These are phyloP conservation scores for Acrobasis suavella DNA, from an alignment of 2,888 invertebrate genomes.

Conservation along the genomic window DNA sequence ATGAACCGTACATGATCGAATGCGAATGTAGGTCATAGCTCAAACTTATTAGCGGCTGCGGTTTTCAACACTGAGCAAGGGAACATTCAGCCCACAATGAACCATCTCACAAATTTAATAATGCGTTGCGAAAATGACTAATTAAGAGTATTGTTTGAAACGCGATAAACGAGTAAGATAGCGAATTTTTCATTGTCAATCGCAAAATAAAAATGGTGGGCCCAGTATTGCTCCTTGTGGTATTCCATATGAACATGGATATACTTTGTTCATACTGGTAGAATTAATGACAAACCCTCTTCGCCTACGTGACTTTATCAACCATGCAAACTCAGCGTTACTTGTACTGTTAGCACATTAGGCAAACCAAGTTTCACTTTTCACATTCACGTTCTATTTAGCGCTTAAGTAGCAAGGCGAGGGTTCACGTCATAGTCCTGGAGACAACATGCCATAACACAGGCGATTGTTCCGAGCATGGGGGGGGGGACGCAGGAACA, in stretches of 20 bases:
- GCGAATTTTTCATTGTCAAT: not conserved
- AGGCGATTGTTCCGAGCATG: constrained; percentile 49
- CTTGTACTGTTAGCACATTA: not conserved
- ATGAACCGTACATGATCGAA: constrained; percentile 51
- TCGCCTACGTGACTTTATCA: not conserved
- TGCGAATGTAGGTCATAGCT: constrained; percentile 19
- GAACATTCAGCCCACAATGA: constrained; percentile 12
- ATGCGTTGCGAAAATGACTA: constrained; percentile 5
- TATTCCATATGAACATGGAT: not conserved
- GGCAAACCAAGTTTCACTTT: constrained; percentile 13
- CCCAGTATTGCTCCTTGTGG: not conserved
- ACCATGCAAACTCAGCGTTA: not conserved
- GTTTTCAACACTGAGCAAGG: constrained; percentile 15
- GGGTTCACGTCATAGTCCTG: constrained; percentile 46
- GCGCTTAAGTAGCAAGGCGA: constrained; percentile 23
- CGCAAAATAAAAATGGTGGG: not conserved
- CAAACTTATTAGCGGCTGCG: constrained; percentile 20
- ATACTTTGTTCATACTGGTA: not conserved
- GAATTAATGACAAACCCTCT: not conserved
- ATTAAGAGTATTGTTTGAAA: constrained; percentile 3
- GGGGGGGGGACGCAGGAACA: constrained; percentile 38
- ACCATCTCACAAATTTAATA: constrained; percentile 6
- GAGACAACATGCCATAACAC: constrained; percentile 50
- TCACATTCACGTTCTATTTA: constrained; percentile 15
- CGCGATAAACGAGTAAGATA: not conserved